Conservation (phyloP, 1,140 invertebrate genomes). For the Zaprionus taronus region DNA sequence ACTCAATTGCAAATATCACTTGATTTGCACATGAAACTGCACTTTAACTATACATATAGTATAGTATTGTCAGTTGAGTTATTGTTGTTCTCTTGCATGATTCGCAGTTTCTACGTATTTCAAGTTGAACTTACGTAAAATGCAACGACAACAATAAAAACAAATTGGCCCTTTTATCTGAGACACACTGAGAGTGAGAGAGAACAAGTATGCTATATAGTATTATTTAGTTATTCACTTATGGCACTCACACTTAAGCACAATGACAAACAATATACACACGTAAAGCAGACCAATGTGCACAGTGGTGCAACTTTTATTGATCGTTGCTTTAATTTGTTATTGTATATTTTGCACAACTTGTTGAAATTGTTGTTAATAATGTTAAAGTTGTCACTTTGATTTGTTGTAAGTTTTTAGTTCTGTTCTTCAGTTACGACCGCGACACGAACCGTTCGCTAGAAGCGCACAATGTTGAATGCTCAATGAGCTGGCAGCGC, state of each 20-base stretch:
- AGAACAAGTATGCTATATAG: neutral
- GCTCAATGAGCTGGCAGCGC: conserved; percentile 36
- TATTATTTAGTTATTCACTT: conserved; percentile 25
- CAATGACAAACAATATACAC: neutral
- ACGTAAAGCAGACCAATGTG: neutral
- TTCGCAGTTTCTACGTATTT: conserved; percentile 15
- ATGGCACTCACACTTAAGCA: conserved; percentile 1
- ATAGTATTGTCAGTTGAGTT: conserved; percentile 2
- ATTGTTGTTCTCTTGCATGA: neutral
- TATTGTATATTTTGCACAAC: neutral
- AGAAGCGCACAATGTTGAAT: conserved; percentile 58
- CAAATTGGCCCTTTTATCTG: conserved; percentile 55
- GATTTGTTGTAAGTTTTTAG: neutral
- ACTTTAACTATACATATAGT: neutral
- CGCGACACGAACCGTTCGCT: conserved; percentile 58
- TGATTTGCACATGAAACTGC: neutral
- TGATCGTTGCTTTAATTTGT: neutral
- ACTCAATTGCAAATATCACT: neutral
- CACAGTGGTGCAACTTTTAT: neutral
- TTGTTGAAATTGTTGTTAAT: neutral
- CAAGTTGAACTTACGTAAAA: conserved; percentile 59
- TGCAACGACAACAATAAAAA: conserved; percentile 32
- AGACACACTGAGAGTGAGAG: conserved; percentile 1
- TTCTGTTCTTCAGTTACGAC: neutral
- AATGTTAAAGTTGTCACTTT: neutral